These are phyloP conservation scores for Dicyrtomina minuta DNA, from an alignment of 2,888 invertebrate genomes.

Conservation along the genomic window DNA sequence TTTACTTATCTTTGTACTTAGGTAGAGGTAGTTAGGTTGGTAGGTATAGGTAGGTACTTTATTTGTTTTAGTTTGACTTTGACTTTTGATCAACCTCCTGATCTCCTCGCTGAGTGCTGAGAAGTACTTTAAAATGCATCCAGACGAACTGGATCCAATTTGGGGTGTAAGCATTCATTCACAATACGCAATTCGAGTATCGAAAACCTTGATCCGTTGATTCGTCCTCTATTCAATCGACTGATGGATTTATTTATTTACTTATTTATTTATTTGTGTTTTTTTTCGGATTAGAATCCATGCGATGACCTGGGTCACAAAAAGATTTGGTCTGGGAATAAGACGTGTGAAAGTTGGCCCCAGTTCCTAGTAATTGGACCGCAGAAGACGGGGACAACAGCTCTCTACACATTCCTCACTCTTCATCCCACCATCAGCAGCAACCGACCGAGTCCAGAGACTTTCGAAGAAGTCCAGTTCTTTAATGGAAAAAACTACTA, in stretches of 20 bases:
- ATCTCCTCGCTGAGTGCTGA: constrained; percentile 87
- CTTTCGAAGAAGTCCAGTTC: constrained; percentile 98
- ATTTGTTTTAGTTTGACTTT: no score
- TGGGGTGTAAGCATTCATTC: no score
- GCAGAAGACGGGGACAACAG: constrained; percentile 98
- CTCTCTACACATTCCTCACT: constrained; percentile 80
- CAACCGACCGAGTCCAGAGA: constrained; percentile 84
- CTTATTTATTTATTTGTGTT: no score
- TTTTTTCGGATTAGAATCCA: no score
- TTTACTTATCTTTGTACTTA: no score
- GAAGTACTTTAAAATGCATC: constrained; percentile 90
- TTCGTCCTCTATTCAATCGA: no score
- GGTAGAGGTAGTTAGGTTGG: no score
- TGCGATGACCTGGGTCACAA: constrained; percentile 90
- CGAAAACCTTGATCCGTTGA: no score
- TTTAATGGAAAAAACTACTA: constrained; percentile 97
- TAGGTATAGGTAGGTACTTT: no score
- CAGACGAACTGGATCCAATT: constrained; percentile 89
- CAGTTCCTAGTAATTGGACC: constrained; percentile 96
- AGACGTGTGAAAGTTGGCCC: constrained; percentile 89
- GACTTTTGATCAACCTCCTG: no score
- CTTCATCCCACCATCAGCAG: constrained; percentile 60
- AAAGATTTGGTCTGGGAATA: constrained; percentile 91
- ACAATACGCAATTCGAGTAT: no score
- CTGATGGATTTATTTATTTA: no score